Conservation (phyloP, 2,113 vertebrate genomes). For the Opisthocomus hoazin region DNA sequence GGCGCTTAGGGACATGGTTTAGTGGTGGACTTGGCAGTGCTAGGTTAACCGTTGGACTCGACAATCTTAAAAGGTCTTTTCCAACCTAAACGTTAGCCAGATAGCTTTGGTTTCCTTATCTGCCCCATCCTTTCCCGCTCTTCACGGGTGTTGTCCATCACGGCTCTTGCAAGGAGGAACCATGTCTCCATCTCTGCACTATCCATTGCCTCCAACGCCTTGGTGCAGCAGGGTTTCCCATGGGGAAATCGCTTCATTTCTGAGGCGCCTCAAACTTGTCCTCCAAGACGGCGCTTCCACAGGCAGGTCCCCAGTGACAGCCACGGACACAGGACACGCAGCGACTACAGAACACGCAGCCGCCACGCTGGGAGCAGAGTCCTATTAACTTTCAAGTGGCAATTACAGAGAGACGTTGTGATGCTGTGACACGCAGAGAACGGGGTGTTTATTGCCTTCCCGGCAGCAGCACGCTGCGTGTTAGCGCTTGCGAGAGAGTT, state of each 20-base stretch:
- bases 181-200: background rate
- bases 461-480: background rate
- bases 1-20: too few relatives aligned
- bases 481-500: background rate
- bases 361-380: background rate
- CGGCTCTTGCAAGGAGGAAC: rapidly evolving
- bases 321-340: background rate
- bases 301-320: background rate
- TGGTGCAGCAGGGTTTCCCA: rapidly evolving
- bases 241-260: background rate
- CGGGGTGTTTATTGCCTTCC: background rate
- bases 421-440: background rate
- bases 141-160: background rate
- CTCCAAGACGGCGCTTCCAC: background rate
- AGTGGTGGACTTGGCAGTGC: too few relatives aligned
- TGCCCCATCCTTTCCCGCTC: background rate
- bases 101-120: background rate
- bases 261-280: background rate
- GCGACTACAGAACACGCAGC: background rate
- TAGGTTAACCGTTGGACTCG: too few relatives aligned
- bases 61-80: too few relatives aligned
- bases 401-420: background rate
- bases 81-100: background rate
- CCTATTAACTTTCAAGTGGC: background rate
- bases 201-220: background rate